A percentile compares a stretch with the other conserved stretches of the same genome.
Conservation (phyloP, 1,140 invertebrate genomes). For the Saccostrea echinata region DNA sequence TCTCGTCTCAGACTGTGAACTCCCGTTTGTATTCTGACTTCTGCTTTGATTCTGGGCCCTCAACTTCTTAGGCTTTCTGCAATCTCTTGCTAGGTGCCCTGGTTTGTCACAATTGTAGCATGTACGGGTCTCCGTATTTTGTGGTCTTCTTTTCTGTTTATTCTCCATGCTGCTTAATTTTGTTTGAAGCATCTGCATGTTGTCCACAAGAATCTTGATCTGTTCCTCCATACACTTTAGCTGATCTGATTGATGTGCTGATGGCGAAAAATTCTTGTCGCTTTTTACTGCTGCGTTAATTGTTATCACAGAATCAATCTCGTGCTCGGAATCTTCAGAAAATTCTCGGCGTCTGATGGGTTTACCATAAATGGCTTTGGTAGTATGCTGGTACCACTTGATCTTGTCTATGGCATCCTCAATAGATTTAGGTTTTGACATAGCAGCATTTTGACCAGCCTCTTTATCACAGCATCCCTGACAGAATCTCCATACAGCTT, state of each 20-base stretch:
- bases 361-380: constrained; percentile 42
- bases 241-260: not conserved
- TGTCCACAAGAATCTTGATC: not conserved
- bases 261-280: not conserved
- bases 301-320: not conserved
- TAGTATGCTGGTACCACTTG: constrained; percentile 24
- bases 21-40: too few species aligned
- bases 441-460: constrained; percentile 39
- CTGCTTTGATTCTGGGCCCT: too few species aligned
- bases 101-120: too few species aligned
- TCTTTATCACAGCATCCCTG: constrained; percentile 44
- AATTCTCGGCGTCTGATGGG: not conserved
- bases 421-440: not conserved
- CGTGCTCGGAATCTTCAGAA: not conserved
- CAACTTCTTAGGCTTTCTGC: too few species aligned
- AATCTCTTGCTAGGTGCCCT: too few species aligned
- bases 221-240: not conserved
- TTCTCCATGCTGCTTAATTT: not conserved
- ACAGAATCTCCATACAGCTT: constrained; percentile 42
- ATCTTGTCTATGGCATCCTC: constrained; percentile 43
- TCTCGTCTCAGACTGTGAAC: too few species aligned
- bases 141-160: too few species aligned
- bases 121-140: too few species aligned
- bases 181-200: not conserved
- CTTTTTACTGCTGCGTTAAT: not conserved